Base-by-base conservation (phyloP, 2,797 vertebrate species). In the Amazona ochrocephala region DNA sequence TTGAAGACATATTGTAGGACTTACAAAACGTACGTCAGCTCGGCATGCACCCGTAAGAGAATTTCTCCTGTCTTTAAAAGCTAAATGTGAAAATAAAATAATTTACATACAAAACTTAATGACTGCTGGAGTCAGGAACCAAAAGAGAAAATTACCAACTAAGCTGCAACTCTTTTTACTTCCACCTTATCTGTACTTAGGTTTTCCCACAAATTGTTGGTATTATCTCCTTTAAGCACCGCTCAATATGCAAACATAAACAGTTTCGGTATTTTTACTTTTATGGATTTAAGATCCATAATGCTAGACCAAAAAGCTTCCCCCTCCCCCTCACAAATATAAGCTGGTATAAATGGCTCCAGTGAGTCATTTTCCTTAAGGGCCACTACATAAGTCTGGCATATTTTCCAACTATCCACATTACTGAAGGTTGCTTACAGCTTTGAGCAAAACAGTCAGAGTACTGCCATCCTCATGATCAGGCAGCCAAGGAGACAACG, bases 361-460 rank as follows among this genome's bases (percentile, higher is more conserved):
- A 91, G 87, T 95, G 94, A 96, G 84, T 93, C 96, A 95, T 96
- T 79, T 94, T 87, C 95, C 94, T 94, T 92, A 82, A 95, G 94
- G 95, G 94, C 81, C 74, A 75, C 89, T 85, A 77, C 84, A 32
- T 84, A 96, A 97, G 88, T 86, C 82, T 95, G 90, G 79, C 95
- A 90, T 97, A 87, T 97, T 97, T 95, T 96, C 72, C 94, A 95
- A 88, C 94, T 93, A 65, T 92, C 83, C 80, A 73, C 92, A 94
- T 95, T 73, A 93, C 66, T 95, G 97, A 97, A 97, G 96, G 97
- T 97, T 97, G 96, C 96, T 95, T 68, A 94, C 96, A 95, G 97
- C 97, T 97, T 34, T 89, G 82, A 97, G 95, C 94, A 81, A 96
- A 94, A 93, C 80, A 92, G 80, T 4, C 48, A 89, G 92, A 34